Evolutionary conservation across 2,888 invertebrate genomes (phyloP), one percentile per base, ranked within the genome.

Genomic region (Scrobipalpa costella): DNA sequence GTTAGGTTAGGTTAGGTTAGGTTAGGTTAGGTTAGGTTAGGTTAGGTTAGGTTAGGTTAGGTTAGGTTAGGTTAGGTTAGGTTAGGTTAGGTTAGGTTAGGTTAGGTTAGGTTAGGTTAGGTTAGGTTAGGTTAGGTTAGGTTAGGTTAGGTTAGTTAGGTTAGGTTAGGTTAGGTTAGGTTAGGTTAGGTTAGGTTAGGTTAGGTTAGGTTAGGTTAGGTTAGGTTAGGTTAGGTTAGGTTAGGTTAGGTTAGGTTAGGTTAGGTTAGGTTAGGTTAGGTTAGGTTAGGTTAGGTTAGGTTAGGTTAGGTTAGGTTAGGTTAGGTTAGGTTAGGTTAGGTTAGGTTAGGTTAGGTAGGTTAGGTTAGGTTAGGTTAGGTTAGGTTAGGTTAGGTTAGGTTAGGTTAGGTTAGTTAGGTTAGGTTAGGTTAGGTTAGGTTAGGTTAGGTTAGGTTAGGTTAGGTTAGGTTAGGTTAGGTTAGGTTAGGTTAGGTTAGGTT

Each of bases 371-470:
- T 67, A 66, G 67, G 67, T 64, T 69, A 66, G 66, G 69, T 66
- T 69, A 66, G 66, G 68, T 68, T 68, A 67, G 68, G 68, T 68
- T 69, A 69, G 69, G 69, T 69, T 69, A 69, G 69, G 69, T 69
- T 69, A 69, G 68, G 69, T 69, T 69, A 69, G 69, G 69, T 69
- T 69, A 69, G 71, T 71, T 71, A 68, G 69, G 69, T 70, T 64
- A 61, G 68, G 69, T 71, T 69, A 69, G 61, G 69, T 71, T 71
- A 71, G 68, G 61, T 68, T 66, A 65, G 64, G 60, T 62, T 47
- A 64, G 66, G 66, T 65, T 64, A 65, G 66, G 68, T 66, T 68
- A 66, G 66, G 68, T 66, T 68, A 65, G 63, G 67, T 65, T 36
- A 36, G 36, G 67, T 64, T 67, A 64, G 64, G 67, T 64, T 67